Conservation (phyloP, 2,113 vertebrate species). For the Phrynosoma platyrhinos region DNA sequence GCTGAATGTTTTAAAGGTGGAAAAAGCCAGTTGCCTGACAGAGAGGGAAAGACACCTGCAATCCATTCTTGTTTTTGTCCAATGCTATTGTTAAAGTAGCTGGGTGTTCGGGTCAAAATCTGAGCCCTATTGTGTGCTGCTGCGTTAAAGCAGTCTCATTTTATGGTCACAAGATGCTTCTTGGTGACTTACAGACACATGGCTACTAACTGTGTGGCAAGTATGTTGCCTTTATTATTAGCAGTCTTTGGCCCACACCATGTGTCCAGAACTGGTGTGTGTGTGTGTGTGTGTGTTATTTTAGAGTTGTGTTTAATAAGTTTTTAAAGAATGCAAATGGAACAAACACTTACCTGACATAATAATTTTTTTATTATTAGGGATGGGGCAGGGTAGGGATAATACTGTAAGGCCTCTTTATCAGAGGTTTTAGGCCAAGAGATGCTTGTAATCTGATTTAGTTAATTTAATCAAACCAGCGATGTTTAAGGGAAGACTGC, state of each 20-base stretch:
- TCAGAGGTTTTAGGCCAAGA: neutral
- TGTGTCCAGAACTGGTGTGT: neutral
- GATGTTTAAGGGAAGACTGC: no score
- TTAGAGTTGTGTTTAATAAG: neutral
- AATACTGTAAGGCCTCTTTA: neutral
- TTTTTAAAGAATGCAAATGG: neutral
- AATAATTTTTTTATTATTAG: neutral
- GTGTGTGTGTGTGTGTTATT: neutral
- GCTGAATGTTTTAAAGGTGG: slow-evolving; percentile 27
- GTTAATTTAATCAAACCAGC: neutral
- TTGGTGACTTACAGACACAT: neutral
- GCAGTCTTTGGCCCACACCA: neutral
- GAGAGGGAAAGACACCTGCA: neutral
- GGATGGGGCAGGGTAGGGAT: neutral
- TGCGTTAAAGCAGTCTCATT: neutral
- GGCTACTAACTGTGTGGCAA: neutral
- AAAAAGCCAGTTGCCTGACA: neutral
- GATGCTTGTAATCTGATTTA: neutral
- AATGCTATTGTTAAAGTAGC: neutral
- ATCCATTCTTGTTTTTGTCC: neutral
- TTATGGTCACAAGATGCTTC: neutral
- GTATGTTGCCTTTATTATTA: no score
- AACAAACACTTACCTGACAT: neutral
- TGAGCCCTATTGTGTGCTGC: no score
- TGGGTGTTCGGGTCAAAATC: neutral